phyloP scores from a whole-genome alignment of 2,888 invertebrate species.

The Drosophila ustulata region DNA sequence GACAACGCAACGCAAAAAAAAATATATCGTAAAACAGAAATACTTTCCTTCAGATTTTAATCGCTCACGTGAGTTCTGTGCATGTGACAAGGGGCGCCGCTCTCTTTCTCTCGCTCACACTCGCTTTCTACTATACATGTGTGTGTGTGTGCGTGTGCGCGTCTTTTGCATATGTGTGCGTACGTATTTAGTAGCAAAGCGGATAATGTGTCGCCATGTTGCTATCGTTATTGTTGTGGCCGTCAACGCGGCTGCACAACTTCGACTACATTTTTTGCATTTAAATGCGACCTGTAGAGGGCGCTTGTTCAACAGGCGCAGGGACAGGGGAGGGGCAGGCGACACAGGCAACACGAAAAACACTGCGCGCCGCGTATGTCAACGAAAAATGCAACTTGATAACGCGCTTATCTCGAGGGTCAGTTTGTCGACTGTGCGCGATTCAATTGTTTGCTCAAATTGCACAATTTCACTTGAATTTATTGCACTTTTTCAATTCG shows the following conservation, averaged over 20 bases:
- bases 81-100: conserved; percentile 16
- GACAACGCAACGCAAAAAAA: conserved; percentile 34
- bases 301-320: background rate
- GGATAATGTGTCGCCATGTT: conserved; percentile 72
- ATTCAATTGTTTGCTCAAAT: background rate
- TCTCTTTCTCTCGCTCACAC: background rate
- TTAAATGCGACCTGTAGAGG: conserved; percentile 52
- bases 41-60: conserved; percentile 81
- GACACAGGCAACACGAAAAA: conserved; percentile 6
- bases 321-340: background rate
- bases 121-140: background rate
- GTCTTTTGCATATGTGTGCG: conserved; percentile 28
- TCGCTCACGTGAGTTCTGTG: conserved; percentile 77
- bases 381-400: conserved; percentile 28
- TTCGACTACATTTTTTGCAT: conserved; percentile 57
- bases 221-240: conserved; percentile 54
- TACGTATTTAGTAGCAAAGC: conserved; percentile 68
- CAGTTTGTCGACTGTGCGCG: conserved; percentile 4
- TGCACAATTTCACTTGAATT: background rate
- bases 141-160: conserved; percentile 25
- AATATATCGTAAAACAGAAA: conserved; percentile 62
- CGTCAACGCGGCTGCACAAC: conserved; percentile 49
- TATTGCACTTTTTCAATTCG: background rate
- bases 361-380: conserved; percentile 2
- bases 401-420: conserved; percentile 30